Base-by-base conservation (phyloP, 2,113 vertebrate species). In the Nansenia antarctica region DNA sequence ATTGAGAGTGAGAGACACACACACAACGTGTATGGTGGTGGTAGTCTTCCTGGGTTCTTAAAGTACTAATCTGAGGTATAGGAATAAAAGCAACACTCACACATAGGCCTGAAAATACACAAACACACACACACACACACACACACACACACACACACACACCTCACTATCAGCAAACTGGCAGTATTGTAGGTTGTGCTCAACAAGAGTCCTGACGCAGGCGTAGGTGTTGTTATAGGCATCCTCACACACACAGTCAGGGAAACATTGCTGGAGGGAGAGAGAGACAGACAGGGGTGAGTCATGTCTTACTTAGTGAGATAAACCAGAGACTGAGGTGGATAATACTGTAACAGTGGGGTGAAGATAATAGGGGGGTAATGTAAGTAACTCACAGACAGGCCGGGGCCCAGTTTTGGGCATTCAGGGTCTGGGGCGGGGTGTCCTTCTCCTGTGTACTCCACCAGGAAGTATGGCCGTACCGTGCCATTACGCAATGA, bases 191-290 rank as follows among this genome's bases (percentile, higher is more conserved):
- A 94, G 75, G 79, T 93, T 52, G 15, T 59, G 30, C 1, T 70
- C 32, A 0, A 69, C 68, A 0, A 94, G 78, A 3, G 83, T 92
- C 35, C 93, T 62, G 55, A 93, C 90, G 30, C 93, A 94, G 72
- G 93, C 93, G n/a, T 93, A 94, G 0, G 93, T 94, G 81, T 94
- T 94, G 83, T 94, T 94, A 69, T 81, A 90, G 67, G 93, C 84
- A 12, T 94, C 93, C 29, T 94, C 92, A 22, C 93, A 94, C 53
- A 93, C 91, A 12, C 93, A 94, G 83, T 94, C 89, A 7, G 93
- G 93, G 75, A 93, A 93, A 81, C 93, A 94, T 45, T 93, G 62
- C 93, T 94, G 68, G 0, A n/a, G 12, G 65, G 45, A 20, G 8
- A 45, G 2, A 31, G 3, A 59, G n/a, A 64, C 34, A 71, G 12